These are phyloP conservation scores for Aythya baeri DNA, from an alignment of 2,113 vertebrate genomes.

Conservation along the genomic window DNA sequence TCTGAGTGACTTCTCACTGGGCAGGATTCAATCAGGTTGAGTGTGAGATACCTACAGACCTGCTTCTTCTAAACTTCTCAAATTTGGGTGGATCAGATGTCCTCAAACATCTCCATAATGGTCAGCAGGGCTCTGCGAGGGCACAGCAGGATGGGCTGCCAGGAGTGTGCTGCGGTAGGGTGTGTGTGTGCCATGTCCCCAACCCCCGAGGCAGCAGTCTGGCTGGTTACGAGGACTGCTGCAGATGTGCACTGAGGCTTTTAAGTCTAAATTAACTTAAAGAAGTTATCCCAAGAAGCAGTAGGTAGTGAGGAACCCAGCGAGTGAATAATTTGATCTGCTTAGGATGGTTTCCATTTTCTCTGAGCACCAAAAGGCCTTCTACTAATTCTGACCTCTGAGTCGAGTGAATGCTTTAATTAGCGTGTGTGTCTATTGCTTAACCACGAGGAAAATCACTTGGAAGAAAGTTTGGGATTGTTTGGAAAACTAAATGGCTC, in stretches of 20 bases:
- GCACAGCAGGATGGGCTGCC: background rate
- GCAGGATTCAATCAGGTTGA: background rate
- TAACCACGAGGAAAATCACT: slow-evolving; percentile 57
- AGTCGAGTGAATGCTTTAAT: slow-evolving; percentile 40
- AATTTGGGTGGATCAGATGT: background rate
- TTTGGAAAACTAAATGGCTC: slow-evolving; percentile 42
- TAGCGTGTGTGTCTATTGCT: slow-evolving; percentile 29
- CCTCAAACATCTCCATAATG: background rate
- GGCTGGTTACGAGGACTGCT: background rate
- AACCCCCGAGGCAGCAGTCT: background rate
- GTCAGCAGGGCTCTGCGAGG: background rate
- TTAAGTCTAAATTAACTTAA: background rate
- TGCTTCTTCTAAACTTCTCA: background rate
- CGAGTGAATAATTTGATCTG: background rate
- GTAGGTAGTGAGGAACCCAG: background rate
- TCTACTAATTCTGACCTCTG: background rate
- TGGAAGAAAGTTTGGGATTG: slow-evolving; percentile 4
- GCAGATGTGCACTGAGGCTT: background rate
- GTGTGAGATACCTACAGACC: background rate
- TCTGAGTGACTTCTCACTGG: background rate
- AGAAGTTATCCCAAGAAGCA: background rate
- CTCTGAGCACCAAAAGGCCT: background rate
- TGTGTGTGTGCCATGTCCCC: background rate
- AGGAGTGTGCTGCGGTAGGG: background rate
- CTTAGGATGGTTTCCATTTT: background rate